phyloP scores from a whole-genome alignment of 2,113 vertebrate species.

The Barbus barbus region DNA sequence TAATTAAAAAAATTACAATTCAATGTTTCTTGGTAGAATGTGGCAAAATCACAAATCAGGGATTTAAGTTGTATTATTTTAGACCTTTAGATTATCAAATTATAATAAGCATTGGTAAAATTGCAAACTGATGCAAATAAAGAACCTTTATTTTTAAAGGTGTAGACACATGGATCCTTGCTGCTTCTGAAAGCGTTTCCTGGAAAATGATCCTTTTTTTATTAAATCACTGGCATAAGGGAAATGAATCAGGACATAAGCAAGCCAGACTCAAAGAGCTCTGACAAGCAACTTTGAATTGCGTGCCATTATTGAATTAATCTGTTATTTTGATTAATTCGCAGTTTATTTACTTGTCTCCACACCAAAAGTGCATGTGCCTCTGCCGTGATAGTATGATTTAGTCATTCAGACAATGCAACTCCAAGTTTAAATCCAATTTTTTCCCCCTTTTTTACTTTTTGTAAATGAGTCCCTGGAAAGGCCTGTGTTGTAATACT shows the following conservation, averaged over 20 bases:
- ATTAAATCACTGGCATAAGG: not conserved
- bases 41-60: not conserved
- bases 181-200: not conserved
- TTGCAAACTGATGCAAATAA: not conserved
- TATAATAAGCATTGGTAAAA: not conserved
- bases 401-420: not conserved
- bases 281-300: not conserved
- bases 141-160: not conserved
- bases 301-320: not conserved
- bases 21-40: too few species aligned
- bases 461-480: conserved; percentile 4
- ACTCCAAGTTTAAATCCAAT: not conserved
- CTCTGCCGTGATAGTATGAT: not conserved
- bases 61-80: not conserved
- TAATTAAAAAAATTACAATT: not conserved
- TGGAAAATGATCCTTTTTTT: not conserved
- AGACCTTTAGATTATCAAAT: not conserved
- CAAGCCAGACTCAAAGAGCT: not conserved
- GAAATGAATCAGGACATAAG: not conserved
- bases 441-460: not conserved
- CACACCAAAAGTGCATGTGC: not conserved
- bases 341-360: not conserved
- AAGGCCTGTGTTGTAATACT: not conserved
- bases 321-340: not conserved
- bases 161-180: not conserved